These are phyloP conservation scores for Torymus auratus DNA, from an alignment of 2,888 invertebrate species.

Conservation along the genomic window DNA sequence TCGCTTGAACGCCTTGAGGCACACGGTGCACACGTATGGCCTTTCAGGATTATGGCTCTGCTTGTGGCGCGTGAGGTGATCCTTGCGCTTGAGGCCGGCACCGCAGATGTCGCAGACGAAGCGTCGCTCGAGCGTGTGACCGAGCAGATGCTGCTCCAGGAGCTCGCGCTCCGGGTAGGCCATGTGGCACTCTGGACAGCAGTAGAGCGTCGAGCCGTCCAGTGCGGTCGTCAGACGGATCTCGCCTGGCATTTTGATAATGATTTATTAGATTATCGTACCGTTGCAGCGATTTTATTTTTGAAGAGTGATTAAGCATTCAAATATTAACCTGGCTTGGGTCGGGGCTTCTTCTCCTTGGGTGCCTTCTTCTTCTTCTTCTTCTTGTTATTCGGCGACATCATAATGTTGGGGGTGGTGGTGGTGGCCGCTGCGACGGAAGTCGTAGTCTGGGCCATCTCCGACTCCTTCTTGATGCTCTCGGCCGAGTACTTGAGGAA, in stretches of 20 bases:
- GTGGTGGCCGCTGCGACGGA: conserved; percentile 75
- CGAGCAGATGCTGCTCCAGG: conserved; percentile 90
- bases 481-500: conserved; percentile 89
- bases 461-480: conserved; percentile 85
- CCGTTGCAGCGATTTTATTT: too few relatives aligned
- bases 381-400: conserved; percentile 79
- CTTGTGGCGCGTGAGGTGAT: conserved; percentile 91
- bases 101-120: conserved; percentile 94
- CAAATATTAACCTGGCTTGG: conserved; percentile 85
- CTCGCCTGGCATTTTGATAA: conserved; percentile 41
- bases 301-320: too few relatives aligned
- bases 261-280: neutral
- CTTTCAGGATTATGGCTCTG: conserved; percentile 92
- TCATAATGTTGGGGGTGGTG: conserved; percentile 71
- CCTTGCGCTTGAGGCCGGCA: conserved; percentile 90
- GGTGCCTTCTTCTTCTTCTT: conserved; percentile 88
- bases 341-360: conserved; percentile 89
- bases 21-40: conserved; percentile 92
- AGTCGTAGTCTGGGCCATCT: conserved; percentile 77
- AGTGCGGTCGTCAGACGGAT: conserved; percentile 77
- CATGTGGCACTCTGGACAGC: conserved; percentile 94
- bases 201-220: conserved; percentile 90
- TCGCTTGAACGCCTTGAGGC: conserved; percentile 91
- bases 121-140: conserved; percentile 89
- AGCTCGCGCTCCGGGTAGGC: conserved; percentile 91